Evolutionary conservation across 2,797 vertebrate species (phyloP).

Genomic region (Rhadinocentrus ornatus): DNA sequence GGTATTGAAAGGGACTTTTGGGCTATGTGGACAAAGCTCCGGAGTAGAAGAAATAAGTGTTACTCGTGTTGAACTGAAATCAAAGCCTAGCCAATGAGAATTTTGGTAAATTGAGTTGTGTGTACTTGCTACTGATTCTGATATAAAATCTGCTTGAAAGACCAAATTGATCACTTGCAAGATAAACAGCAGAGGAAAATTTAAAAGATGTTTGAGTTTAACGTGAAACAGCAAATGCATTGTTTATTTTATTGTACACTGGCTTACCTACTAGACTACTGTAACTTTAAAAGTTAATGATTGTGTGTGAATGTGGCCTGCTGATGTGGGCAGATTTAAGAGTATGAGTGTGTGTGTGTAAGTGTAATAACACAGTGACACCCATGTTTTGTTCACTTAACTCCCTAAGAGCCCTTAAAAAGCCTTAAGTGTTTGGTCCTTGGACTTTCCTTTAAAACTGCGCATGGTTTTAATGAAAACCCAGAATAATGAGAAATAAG

Average conservation of each 20-base stretch:
- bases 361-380: conserved; percentile 78
- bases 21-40: conserved; percentile 57
- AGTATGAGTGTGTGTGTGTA: conserved; percentile 20
- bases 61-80: conserved; percentile 64
- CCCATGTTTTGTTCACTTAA: conserved; percentile 86
- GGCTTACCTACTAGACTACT: conserved; percentile 99
- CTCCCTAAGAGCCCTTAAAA: conserved; percentile 91
- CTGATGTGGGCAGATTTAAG: conserved; percentile 52
- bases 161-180: conserved; percentile 96
- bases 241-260: conserved; percentile 97
- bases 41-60: conserved; percentile 65
- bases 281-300: conserved; percentile 92
- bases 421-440: conserved; percentile 99
- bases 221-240: conserved; percentile 87
- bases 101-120: conserved; percentile 48
- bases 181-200: conserved; percentile 86
- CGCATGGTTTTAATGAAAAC: conserved; percentile 89
- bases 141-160: conserved; percentile 76
- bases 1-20: conserved; percentile 53
- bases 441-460: conserved; percentile 90
- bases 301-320: conserved; percentile 82
- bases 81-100: conserved; percentile 62
- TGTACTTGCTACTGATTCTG: conserved; percentile 81
- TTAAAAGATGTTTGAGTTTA: conserved; percentile 71
- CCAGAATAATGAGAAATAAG: conserved; percentile 82